phyloP scores from a whole-genome alignment of 2,888 invertebrate genomes.

The Tenthredo amoena region DNA sequence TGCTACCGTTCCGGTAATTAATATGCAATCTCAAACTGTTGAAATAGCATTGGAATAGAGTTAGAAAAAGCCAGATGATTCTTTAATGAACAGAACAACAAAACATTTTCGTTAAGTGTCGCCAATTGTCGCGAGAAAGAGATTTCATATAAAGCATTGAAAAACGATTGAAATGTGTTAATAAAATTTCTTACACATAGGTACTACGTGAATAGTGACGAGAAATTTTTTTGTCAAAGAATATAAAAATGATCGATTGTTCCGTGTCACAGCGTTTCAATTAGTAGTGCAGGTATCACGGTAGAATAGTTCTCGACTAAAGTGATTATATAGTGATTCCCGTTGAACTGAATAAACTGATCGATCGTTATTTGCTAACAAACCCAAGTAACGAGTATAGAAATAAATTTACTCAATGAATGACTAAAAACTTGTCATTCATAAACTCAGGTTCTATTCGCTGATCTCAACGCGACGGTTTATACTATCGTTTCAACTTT shows the following conservation, averaged over 20 bases:
- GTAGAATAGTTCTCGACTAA: background rate
- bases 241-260: background rate
- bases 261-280: background rate
- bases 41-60: no score
- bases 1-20: background rate
- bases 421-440: constrained; percentile 34
- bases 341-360: background rate
- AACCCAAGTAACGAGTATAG: background rate
- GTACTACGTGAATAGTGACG: background rate
- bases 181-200: no score
- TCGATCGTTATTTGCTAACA: background rate
- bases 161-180: background rate
- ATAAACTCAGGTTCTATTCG: background rate
- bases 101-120: no score
- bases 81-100: no score
- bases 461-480: background rate
- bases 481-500: constrained; percentile 23
- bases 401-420: constrained; percentile 29
- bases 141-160: no score
- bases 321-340: background rate
- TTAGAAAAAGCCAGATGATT: no score
- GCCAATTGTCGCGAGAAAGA: no score
- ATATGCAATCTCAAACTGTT: background rate
- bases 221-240: background rate
- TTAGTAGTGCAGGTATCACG: background rate